Evolutionary conservation across 2,888 invertebrate genomes (phyloP).

Genomic region (Heliconius ismenius): DNA sequence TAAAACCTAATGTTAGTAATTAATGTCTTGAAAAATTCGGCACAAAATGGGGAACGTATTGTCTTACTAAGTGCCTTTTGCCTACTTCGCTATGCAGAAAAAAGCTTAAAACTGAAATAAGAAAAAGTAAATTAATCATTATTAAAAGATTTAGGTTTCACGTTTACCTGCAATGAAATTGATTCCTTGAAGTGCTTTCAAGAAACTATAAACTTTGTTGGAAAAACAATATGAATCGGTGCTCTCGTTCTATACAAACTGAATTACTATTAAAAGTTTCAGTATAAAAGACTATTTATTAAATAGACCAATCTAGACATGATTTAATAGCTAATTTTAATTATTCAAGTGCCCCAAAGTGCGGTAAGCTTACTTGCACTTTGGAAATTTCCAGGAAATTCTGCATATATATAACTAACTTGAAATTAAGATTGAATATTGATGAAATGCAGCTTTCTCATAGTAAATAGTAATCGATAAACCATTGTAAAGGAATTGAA

Average conservation of each 20-base stretch:
- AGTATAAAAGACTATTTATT: constrained; percentile 18
- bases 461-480: not conserved
- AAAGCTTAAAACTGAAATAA: too few species aligned
- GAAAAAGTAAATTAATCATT: too few species aligned
- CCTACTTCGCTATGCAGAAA: too few species aligned
- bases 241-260: not conserved
- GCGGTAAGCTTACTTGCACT: constrained; percentile 25
- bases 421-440: constrained; percentile 6
- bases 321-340: constrained; percentile 21
- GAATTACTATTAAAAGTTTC: constrained; percentile 6
- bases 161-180: too few species aligned
- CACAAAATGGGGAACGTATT: too few species aligned
- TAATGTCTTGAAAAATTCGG: too few species aligned
- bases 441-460: constrained; percentile 16
- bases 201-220: not conserved
- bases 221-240: not conserved
- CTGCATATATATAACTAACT: constrained; percentile 26
- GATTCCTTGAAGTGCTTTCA: not conserved
- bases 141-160: too few species aligned
- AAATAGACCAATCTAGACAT: constrained; percentile 19
- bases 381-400: constrained; percentile 26
- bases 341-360: constrained; percentile 19
- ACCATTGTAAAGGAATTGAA: not conserved
- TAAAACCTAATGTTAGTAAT: too few species aligned
- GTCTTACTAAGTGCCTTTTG: too few species aligned